These are phyloP conservation scores for Drosophila phalerata DNA, from an alignment of 2,888 invertebrate genomes.

Conservation along the genomic window DNA sequence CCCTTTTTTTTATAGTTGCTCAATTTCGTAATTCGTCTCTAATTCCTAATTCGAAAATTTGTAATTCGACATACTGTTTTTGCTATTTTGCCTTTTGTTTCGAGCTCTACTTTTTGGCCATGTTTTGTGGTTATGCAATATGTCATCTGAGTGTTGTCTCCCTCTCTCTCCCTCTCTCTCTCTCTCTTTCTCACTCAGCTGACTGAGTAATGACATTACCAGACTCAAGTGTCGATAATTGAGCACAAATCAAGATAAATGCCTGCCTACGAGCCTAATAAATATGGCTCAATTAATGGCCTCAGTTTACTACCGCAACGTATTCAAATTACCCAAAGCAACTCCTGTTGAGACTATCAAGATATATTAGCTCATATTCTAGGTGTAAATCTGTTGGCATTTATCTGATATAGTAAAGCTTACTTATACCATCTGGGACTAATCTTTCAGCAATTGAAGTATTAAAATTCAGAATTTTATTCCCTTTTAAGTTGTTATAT, in stretches of 20 bases:
- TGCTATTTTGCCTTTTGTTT: conserved; percentile 34
- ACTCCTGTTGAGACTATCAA: not conserved
- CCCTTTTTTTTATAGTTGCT: conserved; percentile 1
- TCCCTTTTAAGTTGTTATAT: too few relatives aligned
- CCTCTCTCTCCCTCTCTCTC: not conserved
- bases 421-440: too few relatives aligned
- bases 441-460: too few relatives aligned
- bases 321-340: not conserved
- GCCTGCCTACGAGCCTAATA: conserved; percentile 17
- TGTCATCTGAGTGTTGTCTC: conserved; percentile 35
- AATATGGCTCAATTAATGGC: conserved; percentile 22
- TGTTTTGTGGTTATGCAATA: conserved; percentile 55
- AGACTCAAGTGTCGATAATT: conserved; percentile 56
- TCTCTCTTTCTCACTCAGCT: not conserved
- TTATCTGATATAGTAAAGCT: not conserved
- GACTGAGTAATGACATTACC: conserved; percentile 35
- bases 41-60: conserved; percentile 65
- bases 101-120: conserved; percentile 24
- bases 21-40: conserved; percentile 58
- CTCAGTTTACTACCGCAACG: not conserved
- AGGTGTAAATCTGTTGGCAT: not conserved
- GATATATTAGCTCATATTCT: not conserved
- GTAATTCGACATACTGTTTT: conserved; percentile 61
- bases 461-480: too few relatives aligned
- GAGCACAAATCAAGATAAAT: conserved; percentile 56